Evolutionary conservation across 2,888 invertebrate genomes (phyloP).

Genomic region (Schizaphis graminum): DNA sequence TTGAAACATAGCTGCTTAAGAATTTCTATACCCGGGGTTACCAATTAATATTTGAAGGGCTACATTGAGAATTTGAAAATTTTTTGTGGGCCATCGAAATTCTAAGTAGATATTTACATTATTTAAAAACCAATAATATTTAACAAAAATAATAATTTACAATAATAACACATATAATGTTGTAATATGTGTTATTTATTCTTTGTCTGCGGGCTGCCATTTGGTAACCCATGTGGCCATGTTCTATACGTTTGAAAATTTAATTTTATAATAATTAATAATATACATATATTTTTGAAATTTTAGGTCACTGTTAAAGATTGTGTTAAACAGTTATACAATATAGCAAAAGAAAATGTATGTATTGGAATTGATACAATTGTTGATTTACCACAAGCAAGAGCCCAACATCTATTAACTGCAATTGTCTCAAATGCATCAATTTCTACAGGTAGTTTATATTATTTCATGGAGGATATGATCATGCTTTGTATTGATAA

Average conservation of each 20-base stretch:
- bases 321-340: conserved; percentile 57
- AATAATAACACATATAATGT: no score
- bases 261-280: not conserved
- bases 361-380: conserved; percentile 70
- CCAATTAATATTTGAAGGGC: no score
- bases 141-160: no score
- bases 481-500: conserved; percentile 64
- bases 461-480: conserved; percentile 66
- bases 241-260: not conserved
- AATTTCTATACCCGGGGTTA: no score
- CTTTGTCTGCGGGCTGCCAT: no score
- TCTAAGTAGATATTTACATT: no score
- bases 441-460: conserved; percentile 61
- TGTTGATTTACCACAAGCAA: conserved; percentile 76
- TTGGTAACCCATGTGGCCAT: no score
- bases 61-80: no score
- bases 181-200: no score
- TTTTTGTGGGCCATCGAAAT: no score
- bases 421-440: conserved; percentile 75
- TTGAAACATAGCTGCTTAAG: no score
- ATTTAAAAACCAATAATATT: no score
- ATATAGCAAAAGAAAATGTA: conserved; percentile 65
- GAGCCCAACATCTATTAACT: conserved; percentile 76
- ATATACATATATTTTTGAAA: conserved; percentile 7
- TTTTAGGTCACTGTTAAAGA: conserved; percentile 42